phyloP scores from a whole-genome alignment of 2,888 invertebrate species.

The Rotaria sp. region DNA sequence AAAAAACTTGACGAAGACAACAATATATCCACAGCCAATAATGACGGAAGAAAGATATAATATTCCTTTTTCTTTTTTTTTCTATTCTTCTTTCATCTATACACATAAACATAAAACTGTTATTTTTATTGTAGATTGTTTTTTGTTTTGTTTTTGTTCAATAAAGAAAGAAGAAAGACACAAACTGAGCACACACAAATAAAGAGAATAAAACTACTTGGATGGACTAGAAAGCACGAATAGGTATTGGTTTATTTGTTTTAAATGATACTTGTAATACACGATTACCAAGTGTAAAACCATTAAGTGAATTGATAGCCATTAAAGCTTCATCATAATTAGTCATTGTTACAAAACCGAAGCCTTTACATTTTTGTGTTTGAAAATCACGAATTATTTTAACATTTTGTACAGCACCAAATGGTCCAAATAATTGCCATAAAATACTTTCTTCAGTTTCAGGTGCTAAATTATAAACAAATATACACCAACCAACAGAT shows the following conservation, averaged over 20 bases:
- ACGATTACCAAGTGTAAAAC: conserved; percentile 85
- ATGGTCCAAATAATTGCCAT: conserved; percentile 91
- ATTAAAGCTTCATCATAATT: conserved; percentile 93
- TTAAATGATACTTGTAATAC: conserved; percentile 95
- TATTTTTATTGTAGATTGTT: background rate
- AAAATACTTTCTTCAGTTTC: conserved; percentile 83
- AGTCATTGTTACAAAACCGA: conserved; percentile 95
- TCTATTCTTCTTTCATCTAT: background rate
- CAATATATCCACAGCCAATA: background rate
- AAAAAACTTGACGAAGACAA: background rate
- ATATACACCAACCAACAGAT: conserved; percentile 79
- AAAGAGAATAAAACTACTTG: background rate
- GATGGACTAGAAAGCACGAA: conserved; percentile 19
- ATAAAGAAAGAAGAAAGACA: conserved; percentile 1
- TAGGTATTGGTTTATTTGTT: conserved; percentile 59
- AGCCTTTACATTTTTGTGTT: conserved; percentile 94
- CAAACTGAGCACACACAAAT: conserved; percentile 7
- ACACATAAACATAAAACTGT: background rate
- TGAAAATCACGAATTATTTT: conserved; percentile 90
- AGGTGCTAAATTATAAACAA: conserved; percentile 82
- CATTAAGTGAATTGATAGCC: conserved; percentile 89
- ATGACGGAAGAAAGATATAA: background rate
- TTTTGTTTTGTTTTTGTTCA: background rate
- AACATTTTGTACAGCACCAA: conserved; percentile 91
- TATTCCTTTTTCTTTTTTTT: background rate